A percentile compares a stretch with the other conserved stretches of the same genome.
phyloP scores from a whole-genome alignment of 2,888 invertebrate genomes.

The Himalopsyche tibetana region DNA sequence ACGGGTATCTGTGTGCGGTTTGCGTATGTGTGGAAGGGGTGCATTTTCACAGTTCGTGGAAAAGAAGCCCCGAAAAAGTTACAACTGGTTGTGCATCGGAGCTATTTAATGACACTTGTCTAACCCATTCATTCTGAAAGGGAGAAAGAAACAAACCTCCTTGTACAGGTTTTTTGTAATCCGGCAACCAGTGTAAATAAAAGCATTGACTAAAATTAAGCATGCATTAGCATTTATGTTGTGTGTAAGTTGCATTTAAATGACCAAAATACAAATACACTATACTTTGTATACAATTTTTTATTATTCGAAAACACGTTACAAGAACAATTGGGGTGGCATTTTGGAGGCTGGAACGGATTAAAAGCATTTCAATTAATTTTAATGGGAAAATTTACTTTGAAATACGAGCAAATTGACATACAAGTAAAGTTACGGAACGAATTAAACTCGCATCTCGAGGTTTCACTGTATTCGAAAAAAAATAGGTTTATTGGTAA shows the following conservation, averaged over 20 bases:
- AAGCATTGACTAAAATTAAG: not conserved
- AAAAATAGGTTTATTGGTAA: too few species aligned
- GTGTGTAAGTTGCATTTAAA: not conserved
- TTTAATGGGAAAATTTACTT: not conserved
- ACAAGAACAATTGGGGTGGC: not conserved
- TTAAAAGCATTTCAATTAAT: not conserved
- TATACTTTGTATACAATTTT: not conserved
- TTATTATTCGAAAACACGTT: too few species aligned
- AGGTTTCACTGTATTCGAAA: too few species aligned
- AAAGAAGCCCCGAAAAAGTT: slow-evolving; percentile 44
- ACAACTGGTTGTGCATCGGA: slow-evolving; percentile 6
- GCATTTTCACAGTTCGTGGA: slow-evolving; percentile 41
- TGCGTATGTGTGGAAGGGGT: not conserved
- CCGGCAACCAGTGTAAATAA: not conserved
- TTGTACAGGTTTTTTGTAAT: not conserved
- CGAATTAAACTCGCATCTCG: too few species aligned
- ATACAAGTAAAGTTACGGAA: not conserved
- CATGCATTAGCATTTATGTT: not conserved
- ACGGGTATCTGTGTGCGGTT: too few species aligned
- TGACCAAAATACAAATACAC: not conserved
- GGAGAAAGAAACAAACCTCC: slow-evolving; percentile 43
- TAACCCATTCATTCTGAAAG: slow-evolving; percentile 43
- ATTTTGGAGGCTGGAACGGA: not conserved
- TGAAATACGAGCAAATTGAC: not conserved
- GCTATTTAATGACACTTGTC: slow-evolving; percentile 35